A percentile compares a stretch with the other conserved stretches of the same genome.
These are phyloP conservation scores for Hippocampus barbouri DNA, from an alignment of 2,113 vertebrate species.

Conservation along the genomic window DNA sequence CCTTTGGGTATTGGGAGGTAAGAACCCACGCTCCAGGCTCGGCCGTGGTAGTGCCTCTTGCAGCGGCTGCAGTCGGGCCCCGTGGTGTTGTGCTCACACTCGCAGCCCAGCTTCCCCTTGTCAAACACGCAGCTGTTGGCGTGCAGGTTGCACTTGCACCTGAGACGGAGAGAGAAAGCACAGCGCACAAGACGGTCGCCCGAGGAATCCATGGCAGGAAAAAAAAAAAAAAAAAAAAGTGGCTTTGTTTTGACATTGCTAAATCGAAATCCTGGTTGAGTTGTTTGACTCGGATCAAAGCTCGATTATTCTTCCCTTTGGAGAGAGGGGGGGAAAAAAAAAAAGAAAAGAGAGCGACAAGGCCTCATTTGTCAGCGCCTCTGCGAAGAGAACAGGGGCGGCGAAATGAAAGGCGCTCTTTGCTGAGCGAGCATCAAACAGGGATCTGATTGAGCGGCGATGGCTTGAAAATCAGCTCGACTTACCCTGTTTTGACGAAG, in stretches of 20 bases:
- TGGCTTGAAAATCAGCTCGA: slow-evolving; percentile 24
- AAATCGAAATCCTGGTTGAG: slow-evolving; percentile 56
- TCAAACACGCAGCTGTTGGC: slow-evolving; percentile 91
- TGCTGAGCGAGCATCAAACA: slow-evolving; percentile 51
- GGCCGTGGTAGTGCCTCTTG: slow-evolving; percentile 93
- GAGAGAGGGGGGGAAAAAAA: too few relatives aligned
- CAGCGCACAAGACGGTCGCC: slow-evolving; percentile 29
- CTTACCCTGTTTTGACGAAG: slow-evolving; percentile 21
- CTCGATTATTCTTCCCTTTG: slow-evolving; percentile 51
- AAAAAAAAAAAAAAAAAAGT: not conserved
- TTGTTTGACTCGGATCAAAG: slow-evolving; percentile 54
- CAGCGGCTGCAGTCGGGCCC: slow-evolving; percentile 93
- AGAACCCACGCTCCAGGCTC: slow-evolving; percentile 89
- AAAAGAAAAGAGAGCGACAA: slow-evolving; percentile 44
- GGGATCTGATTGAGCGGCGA: slow-evolving; percentile 46
- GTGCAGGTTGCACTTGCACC: slow-evolving; percentile 96
- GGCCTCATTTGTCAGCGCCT: slow-evolving; percentile 55
- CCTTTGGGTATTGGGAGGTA: slow-evolving; percentile 96
- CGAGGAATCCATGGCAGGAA: not conserved
- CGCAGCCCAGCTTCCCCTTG: slow-evolving; percentile 87
- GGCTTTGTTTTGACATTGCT: slow-evolving; percentile 35
- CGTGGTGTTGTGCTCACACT: slow-evolving; percentile 96
- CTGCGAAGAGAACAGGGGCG: slow-evolving; percentile 49
- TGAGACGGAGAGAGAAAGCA: slow-evolving; percentile 67
- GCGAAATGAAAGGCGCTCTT: slow-evolving; percentile 60